Conservation (phyloP, 2,888 invertebrate species). For the Phania funesta region DNA sequence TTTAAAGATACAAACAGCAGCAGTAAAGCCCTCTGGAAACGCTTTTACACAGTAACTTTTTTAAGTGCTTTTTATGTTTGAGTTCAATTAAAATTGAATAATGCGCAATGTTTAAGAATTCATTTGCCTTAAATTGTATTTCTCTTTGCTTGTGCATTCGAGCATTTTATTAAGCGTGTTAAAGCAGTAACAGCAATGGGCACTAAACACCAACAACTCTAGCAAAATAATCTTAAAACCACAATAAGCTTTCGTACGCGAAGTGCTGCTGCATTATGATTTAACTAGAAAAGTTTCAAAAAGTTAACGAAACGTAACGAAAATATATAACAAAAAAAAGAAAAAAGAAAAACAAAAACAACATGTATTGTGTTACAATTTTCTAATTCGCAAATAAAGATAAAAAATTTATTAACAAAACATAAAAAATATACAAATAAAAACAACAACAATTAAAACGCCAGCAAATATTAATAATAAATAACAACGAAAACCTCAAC, state of each 20-base stretch:
- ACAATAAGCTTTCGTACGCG: conserved; percentile 4
- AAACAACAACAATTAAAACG: conserved; percentile 21
- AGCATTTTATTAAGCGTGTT: conserved; percentile 65
- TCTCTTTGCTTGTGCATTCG: conserved; percentile 47
- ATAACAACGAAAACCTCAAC: conserved; percentile 40
- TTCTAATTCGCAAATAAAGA: conserved; percentile 44
- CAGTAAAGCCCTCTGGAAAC: too few species aligned
- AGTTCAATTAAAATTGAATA: not conserved
- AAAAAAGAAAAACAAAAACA: conserved; percentile 20
- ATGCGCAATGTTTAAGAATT: conserved; percentile 45
- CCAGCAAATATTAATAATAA: conserved; percentile 30
- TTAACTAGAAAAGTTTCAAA: conserved; percentile 56
- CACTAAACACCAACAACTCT: not conserved
- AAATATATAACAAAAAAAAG: conserved; percentile 57
- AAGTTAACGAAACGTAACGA: conserved; percentile 77
- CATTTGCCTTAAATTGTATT: conserved; percentile 51
- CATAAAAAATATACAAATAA: conserved; percentile 25
- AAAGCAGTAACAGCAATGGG: conserved; percentile 41
- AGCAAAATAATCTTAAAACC: conserved; percentile 28
- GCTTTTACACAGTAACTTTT: not conserved
- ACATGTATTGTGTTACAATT: conserved; percentile 38
- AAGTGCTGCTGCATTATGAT: conserved; percentile 13
- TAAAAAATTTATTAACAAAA: conserved; percentile 46
- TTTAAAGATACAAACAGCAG: too few species aligned
- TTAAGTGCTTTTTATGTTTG: not conserved